phyloP scores from a whole-genome alignment of 64 coral and sea anemone species.

The Hydrozoanthus tunicans region DNA sequence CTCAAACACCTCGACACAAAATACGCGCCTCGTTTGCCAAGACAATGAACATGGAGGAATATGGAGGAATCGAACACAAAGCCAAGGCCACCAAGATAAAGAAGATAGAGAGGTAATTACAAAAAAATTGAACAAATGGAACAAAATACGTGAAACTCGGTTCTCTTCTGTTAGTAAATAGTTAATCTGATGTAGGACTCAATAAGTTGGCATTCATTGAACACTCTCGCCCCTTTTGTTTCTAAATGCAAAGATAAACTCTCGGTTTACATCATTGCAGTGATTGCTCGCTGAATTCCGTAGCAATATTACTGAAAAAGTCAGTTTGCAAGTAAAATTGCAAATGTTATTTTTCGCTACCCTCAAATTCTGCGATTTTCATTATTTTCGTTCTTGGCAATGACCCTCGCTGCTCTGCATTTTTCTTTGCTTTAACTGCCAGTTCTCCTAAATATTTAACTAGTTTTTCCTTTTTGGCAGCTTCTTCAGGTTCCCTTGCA shows the following conservation, averaged over 20 bases:
- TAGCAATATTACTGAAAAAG: neutral
- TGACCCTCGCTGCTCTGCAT: conserved; percentile 34
- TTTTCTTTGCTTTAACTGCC: conserved; percentile 36
- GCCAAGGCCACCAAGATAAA: neutral
- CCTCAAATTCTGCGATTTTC: conserved; percentile 28
- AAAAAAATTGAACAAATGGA: neutral
- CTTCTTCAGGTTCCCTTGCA: conserved; percentile 17
- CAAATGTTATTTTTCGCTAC: conserved; percentile 9
- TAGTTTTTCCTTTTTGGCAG: conserved; percentile 29
- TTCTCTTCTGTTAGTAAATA: neutral
- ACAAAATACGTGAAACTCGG: conserved; percentile 5
- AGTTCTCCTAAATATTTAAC: conserved; percentile 33
- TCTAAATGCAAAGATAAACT: neutral
- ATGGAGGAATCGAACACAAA: conserved; percentile 26
- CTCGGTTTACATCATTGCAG: neutral
- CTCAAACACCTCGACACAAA: conserved; percentile 42
- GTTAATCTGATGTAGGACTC: neutral
- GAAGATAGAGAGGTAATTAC: neutral
- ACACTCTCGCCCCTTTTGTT: neutral
- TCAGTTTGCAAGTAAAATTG: neutral
- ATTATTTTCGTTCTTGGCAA: conserved; percentile 34
- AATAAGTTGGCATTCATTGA: neutral
- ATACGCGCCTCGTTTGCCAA: neutral
- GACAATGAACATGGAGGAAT: neutral
- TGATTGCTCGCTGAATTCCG: neutral